Percentiles rank a stretch among this genome's conserved stretches.
Conservation (phyloP, 2,888 invertebrate genomes). For the Cantharis lateralis region DNA sequence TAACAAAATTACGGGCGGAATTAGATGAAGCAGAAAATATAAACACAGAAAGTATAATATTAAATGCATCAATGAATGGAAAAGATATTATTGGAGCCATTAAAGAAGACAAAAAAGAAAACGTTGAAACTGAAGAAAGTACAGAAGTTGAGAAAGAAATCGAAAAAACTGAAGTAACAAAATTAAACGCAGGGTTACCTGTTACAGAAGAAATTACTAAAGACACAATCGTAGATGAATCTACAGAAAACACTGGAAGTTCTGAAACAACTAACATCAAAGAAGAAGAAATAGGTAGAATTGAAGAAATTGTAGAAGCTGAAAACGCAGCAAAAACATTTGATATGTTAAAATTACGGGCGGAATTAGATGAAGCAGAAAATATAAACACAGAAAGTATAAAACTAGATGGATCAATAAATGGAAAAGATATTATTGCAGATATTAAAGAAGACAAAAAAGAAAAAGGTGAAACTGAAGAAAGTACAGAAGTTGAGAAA, state of each 20-base stretch:
- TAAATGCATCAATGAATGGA: not conserved
- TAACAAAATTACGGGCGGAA: not conserved
- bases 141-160: not conserved
- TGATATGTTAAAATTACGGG: not conserved
- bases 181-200: not conserved
- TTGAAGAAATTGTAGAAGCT: not conserved
- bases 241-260: not conserved
- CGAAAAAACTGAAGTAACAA: not conserved
- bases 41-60: not conserved
- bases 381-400: not conserved
- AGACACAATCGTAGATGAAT: not conserved
- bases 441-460: not conserved
- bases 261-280: not conserved
- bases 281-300: not conserved
- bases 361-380: not conserved
- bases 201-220: not conserved
- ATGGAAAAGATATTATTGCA: not conserved
- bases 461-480: not conserved
- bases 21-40: not conserved
- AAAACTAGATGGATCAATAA: not conserved
- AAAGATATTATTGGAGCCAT: not conserved
- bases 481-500: not conserved
- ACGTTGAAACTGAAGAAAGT: not conserved
- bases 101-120: not conserved
- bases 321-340: not conserved